Percentiles rank a stretch among this genome's conserved stretches.
These are phyloP conservation scores for Brachionus koreanus DNA, from an alignment of 1,140 invertebrate species.

Conservation along the genomic window DNA sequence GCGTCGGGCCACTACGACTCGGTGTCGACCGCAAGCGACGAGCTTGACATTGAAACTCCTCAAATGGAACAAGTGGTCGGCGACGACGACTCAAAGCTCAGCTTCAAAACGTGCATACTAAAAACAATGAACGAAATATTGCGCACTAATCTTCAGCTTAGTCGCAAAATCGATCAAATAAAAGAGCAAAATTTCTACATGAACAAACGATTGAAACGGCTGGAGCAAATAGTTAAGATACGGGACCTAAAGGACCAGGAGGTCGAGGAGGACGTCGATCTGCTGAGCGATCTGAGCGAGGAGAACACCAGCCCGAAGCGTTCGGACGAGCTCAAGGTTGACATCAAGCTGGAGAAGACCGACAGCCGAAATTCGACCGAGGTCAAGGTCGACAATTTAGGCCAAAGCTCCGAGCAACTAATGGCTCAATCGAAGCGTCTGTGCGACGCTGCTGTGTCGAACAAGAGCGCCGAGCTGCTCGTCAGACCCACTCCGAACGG, in stretches of 20 bases:
- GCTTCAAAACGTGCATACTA: not conserved
- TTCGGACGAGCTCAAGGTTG: not conserved
- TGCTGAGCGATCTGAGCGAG: not conserved
- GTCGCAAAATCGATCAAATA: not conserved
- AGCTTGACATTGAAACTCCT: not conserved
- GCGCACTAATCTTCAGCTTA: not conserved
- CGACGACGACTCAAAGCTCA: not conserved
- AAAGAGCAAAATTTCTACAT: not conserved
- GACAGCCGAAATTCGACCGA: not conserved
- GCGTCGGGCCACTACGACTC: not conserved
- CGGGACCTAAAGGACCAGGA: not conserved
- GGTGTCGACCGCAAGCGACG: not conserved
- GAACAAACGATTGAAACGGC: not conserved
- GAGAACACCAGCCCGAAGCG: not conserved
- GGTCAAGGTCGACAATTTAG: not conserved
- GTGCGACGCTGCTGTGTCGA: not conserved
- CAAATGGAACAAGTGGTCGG: constrained; percentile 9
- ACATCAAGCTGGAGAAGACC: not conserved
- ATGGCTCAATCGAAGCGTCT: not conserved
- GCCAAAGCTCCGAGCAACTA: not conserved
- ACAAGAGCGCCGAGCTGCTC: not conserved
- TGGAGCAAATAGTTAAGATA: not conserved
- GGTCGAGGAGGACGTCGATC: not conserved
- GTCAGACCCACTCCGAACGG: not conserved
- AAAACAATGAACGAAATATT: constrained; percentile 36